These are phyloP conservation scores for Zoanthus sociatus DNA, from an alignment of 92 coral and sea anemone genomes.

Conservation along the genomic window DNA sequence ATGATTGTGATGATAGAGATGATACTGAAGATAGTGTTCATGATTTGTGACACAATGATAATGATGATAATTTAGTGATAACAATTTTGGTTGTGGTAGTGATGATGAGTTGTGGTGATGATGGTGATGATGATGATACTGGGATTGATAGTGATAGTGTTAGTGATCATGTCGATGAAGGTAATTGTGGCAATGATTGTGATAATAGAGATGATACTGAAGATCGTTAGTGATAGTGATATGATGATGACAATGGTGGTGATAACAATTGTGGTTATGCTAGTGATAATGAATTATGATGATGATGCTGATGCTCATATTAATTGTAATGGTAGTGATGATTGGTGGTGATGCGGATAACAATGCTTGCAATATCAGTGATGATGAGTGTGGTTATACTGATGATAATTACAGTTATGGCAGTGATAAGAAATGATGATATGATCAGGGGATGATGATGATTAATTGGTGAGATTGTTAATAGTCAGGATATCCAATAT, in stretches of 20 bases:
- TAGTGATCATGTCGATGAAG: not conserved
- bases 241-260: not conserved
- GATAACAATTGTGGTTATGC: not conserved
- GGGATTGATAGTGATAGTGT: too few species aligned
- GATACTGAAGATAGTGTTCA: not conserved
- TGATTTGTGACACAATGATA: not conserved
- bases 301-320: not conserved
- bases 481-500: too few species aligned
- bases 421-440: too few species aligned
- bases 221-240: not conserved
- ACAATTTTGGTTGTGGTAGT: too few species aligned
- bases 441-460: not conserved
- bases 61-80: not conserved
- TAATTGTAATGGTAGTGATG: not conserved
- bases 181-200: not conserved
- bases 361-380: not conserved
- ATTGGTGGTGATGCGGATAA: not conserved
- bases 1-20: not conserved
- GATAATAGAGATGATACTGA: not conserved
- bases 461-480: not conserved
- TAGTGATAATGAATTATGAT: not conserved
- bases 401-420: too few species aligned
- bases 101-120: too few species aligned
- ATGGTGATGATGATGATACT: too few species aligned
- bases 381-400: not conserved